Base-by-base conservation (phyloP, 2,797 vertebrate genomes). In the Sphaeramia orbicularis region DNA sequence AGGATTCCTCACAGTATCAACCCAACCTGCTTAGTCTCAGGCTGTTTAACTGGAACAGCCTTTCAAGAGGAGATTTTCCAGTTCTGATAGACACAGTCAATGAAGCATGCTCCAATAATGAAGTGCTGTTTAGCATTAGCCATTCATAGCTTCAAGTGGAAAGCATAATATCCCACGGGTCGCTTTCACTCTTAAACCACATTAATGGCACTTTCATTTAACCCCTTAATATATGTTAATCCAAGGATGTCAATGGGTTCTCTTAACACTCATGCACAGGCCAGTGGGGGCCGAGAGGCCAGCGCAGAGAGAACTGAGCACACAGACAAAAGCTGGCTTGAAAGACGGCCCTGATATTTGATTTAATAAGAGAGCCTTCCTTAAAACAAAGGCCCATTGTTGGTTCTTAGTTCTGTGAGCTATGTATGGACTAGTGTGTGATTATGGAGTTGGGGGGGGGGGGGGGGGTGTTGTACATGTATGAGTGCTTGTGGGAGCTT, bases 141-240 rank as follows among this genome's bases (percentile, higher is more conserved):
- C 86, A 89, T 90, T 91, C 91, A 89, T 85, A 79, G 87, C 85
- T 87, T 91, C 84, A 88, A 88, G 88, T 90, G 84, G 84, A 77
- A 84, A 81, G 84, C 81, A 88, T 86, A 88, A 90, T 89, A 90
- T 89, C 88, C 89, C 85, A 86, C 59, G 80, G 83, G 83, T 88
- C 76, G 74, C 86, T 89, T 88, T 85, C 83, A 80, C 83, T 81
- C 83, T 72, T 80, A 53, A 91, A 87, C 81, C 86, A 91, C 85
- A 89, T 88, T 87, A 83, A 89, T 90, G 86, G 86, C 81, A 86
- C 87, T 87, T 90, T 86, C 85, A 89, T 87, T 91, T 91, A 91
- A 93, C 90, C 89, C 85, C 86, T 85, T 90, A 91, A 89, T 92
- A 76, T 88, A 91, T 92, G 89, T 88, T 91, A 92, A 92, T 86